Percentiles rank a stretch among this genome's conserved stretches.
These are phyloP conservation scores for Ondatra zibethicus DNA, from an alignment of 2,113 vertebrate genomes.

Conservation along the genomic window DNA sequence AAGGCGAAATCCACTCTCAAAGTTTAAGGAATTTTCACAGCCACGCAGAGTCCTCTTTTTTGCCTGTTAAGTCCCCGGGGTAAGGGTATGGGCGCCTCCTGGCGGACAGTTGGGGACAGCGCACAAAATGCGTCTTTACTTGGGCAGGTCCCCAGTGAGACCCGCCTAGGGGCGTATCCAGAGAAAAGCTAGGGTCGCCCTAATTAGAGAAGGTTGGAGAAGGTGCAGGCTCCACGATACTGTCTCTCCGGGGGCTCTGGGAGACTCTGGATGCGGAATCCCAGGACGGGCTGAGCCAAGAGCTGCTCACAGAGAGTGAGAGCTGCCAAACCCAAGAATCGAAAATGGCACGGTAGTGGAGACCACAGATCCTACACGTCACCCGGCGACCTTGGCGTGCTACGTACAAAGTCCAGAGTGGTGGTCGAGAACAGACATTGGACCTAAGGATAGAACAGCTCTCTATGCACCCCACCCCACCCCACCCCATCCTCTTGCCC, in stretches of 20 bases:
- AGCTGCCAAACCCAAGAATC: background rate
- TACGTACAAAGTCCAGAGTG: background rate
- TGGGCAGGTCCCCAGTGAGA: background rate
- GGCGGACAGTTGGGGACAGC: too few species aligned
- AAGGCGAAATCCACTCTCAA: background rate
- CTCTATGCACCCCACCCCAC: too few species aligned
- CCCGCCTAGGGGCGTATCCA: fast-evolving
- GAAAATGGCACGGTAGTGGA: background rate
- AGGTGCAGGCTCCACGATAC: too few species aligned
- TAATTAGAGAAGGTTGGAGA: background rate
- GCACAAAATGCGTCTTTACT: background rate
- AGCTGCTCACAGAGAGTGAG: background rate
- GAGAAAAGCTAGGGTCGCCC: background rate
- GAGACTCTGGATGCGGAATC: background rate
- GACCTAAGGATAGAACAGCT: background rate
- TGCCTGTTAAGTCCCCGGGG: background rate
- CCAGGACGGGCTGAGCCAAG: background rate
- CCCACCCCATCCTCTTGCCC: background rate
- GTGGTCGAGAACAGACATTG: too few species aligned
- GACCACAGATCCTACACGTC: background rate
- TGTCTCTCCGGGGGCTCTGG: background rate
- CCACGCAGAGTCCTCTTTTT: background rate
- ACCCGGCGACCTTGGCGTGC: background rate
- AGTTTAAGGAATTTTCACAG: background rate
- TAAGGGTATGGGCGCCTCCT: background rate